Evolutionary conservation across 2,888 invertebrate genomes (phyloP).

Genomic region (Ligdia adustata): DNA sequence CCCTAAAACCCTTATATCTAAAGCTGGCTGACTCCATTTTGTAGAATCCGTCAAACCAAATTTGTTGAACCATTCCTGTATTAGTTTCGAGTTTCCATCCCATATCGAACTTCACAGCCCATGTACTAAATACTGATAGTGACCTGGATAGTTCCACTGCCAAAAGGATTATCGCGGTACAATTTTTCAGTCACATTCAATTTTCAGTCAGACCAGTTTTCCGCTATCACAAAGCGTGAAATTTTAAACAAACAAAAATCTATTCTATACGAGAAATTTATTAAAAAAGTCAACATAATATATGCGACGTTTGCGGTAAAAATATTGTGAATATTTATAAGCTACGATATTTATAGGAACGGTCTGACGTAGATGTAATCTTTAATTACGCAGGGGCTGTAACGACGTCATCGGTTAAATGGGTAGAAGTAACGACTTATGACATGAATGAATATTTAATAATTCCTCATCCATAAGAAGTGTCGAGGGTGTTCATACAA

Average conservation of each 20-base stretch:
- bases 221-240: too few relatives aligned
- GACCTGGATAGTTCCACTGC: conserved; percentile 4
- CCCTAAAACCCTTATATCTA: too few relatives aligned
- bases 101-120: conserved; percentile 2
- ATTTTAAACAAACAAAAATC: too few relatives aligned
- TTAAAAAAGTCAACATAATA: neutral
- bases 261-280: neutral
- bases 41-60: neutral
- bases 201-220: too few relatives aligned
- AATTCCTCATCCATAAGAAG: too few relatives aligned
- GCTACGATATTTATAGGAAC: conserved; percentile 4
- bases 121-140: conserved; percentile 1
- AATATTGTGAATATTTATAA: conserved; percentile 17
- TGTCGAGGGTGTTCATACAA: too few relatives aligned
- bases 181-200: conserved; percentile 8
- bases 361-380: conserved; percentile 14
- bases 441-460: neutral
- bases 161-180: conserved; percentile 14
- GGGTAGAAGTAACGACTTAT: conserved; percentile 9
- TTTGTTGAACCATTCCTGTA: neutral
- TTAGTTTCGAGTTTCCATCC: conserved; percentile 6
- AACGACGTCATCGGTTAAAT: conserved; percentile 1
- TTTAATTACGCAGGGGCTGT: conserved; percentile 9
- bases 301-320: conserved; percentile 3
- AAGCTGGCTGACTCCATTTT: neutral